Conservation (phyloP, 2,888 invertebrate species). For the Dasysyrphus tricinctus region DNA sequence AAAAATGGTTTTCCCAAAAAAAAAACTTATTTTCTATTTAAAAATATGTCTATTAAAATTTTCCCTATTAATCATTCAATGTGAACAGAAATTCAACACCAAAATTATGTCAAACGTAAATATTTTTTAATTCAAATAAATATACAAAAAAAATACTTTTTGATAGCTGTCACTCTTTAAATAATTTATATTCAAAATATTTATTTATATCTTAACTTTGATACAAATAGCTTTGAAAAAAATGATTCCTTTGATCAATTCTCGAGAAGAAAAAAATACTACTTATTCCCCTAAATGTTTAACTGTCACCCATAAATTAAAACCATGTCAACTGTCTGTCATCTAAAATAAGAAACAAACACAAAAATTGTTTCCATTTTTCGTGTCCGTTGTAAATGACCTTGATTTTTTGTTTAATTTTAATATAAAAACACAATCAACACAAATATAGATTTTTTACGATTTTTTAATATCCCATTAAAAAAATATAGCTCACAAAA, state of each 20-base stretch:
- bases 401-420: conserved; percentile 35
- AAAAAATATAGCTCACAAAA: background rate
- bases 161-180: conserved; percentile 16
- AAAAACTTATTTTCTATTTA: too few relatives aligned
- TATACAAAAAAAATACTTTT: background rate
- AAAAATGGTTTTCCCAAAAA: too few relatives aligned
- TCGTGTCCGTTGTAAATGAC: conserved; percentile 23
- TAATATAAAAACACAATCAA: background rate
- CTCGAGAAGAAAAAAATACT: conserved; percentile 70
- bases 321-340: conserved; percentile 68
- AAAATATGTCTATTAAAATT: too few relatives aligned
- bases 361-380: background rate
- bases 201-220: background rate
- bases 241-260: background rate
- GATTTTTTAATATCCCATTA: conserved; percentile 20
- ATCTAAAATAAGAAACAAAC: background rate
- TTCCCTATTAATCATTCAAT: background rate
- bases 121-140: background rate
- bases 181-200: background rate
- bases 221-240: conserved; percentile 13
- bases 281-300: conserved; percentile 39
- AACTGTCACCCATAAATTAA: conserved; percentile 59
- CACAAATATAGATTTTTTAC: conserved; percentile 9
- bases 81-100: background rate
- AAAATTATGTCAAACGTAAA: background rate